A percentile compares a stretch with the other conserved stretches of the same genome.
Evolutionary conservation across 1,140 invertebrate genomes (phyloP).

Genomic region (Apis mellifera): Amel_HAv3.1 CM009931.2:23281501-23282000

Average conservation of each 20-base stretch:
- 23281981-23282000: neutral
- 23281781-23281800: neutral
- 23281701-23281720: too few relatives aligned
- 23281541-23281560: neutral
- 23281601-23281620: neutral
- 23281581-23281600: neutral
- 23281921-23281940: neutral
- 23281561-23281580: neutral
- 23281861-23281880: neutral
- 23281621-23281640: neutral
- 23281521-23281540: neutral
- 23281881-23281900: constrained; percentile 9
- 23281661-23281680: neutral
- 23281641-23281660: neutral
- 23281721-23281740: neutral
- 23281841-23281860: neutral
- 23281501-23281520: constrained; percentile 1
- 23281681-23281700: neutral
- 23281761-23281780: neutral
- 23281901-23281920: neutral
- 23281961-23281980: too few relatives aligned
- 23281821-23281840: neutral
- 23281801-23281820: neutral
- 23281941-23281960: neutral
- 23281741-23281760: neutral